Conservation (phyloP, 2,888 invertebrate genomes). For the Eupeodes latifasciatus region DNA sequence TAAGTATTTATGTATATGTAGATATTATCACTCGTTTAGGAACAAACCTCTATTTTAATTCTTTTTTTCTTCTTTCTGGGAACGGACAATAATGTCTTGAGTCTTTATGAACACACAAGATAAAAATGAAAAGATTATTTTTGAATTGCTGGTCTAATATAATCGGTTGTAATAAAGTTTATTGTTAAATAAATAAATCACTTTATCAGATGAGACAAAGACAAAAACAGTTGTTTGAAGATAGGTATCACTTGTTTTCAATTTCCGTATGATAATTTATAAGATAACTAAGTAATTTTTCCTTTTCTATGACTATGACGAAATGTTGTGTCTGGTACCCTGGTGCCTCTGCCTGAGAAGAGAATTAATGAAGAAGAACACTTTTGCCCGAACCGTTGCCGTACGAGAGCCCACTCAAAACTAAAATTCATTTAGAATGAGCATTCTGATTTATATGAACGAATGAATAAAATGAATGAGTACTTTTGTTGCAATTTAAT, state of each 20-base stretch:
- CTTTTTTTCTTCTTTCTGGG: neutral
- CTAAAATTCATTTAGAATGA: conserved; percentile 56
- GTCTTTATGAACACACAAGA: conserved; percentile 16
- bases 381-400: conserved; percentile 42
- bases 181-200: conserved; percentile 22
- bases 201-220: neutral
- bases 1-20: conserved; percentile 2
- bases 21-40: no score
- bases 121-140: neutral
- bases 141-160: neutral
- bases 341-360: no score
- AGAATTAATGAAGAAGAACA: neutral
- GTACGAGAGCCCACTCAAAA: conserved; percentile 69
- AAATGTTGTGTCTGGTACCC: neutral
- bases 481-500: conserved; percentile 14
- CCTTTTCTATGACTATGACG: conserved; percentile 4
- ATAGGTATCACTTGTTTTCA: conserved; percentile 8
- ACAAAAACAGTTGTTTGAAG: neutral
- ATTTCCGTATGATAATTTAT: neutral
- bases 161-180: conserved; percentile 18
- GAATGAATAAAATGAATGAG: conserved; percentile 37
- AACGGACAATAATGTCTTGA: neutral
- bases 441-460: conserved; percentile 45
- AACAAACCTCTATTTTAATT: conserved; percentile 25
- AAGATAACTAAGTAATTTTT: neutral